Evolutionary conservation across 2,113 vertebrate species (phyloP).

Genomic region (Microcebus ravelobensis): DNA sequence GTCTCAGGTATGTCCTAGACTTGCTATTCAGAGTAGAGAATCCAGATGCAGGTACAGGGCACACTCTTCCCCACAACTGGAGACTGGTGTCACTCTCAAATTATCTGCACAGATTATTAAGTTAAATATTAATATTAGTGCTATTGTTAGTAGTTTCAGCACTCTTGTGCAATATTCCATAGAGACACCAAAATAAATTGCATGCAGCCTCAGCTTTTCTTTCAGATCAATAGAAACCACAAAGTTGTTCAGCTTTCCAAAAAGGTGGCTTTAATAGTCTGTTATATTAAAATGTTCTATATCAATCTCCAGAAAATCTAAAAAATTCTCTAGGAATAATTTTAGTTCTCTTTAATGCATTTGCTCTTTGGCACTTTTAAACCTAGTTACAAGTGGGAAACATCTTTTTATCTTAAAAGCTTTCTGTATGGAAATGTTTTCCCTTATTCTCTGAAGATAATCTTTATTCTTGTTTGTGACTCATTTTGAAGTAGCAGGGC

Average conservation of each 20-base stretch:
- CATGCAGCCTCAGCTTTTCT: not conserved
- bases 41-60: not conserved
- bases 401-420: constrained; percentile 7
- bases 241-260: not conserved
- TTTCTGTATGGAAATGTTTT: not conserved
- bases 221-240: not conserved
- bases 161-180: not conserved
- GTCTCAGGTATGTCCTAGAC: not conserved
- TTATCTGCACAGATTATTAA: not conserved
- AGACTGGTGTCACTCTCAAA: not conserved
- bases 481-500: not conserved
- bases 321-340: not conserved
- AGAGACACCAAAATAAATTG: not conserved
- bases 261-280: not conserved
- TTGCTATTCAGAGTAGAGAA: not conserved
- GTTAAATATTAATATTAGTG: not conserved
- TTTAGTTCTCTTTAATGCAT: not conserved
- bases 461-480: constrained; percentile 13
- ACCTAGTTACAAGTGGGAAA: not conserved
- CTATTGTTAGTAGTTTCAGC: not conserved
- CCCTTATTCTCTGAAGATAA: not conserved
- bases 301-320: not conserved
- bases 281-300: not conserved
- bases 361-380: not conserved
- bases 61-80: not conserved